A percentile compares a stretch with the other conserved stretches of the same genome.
Conservation (phyloP, 2,888 invertebrate species). For the Aphidoletes aphidimyza region DNA sequence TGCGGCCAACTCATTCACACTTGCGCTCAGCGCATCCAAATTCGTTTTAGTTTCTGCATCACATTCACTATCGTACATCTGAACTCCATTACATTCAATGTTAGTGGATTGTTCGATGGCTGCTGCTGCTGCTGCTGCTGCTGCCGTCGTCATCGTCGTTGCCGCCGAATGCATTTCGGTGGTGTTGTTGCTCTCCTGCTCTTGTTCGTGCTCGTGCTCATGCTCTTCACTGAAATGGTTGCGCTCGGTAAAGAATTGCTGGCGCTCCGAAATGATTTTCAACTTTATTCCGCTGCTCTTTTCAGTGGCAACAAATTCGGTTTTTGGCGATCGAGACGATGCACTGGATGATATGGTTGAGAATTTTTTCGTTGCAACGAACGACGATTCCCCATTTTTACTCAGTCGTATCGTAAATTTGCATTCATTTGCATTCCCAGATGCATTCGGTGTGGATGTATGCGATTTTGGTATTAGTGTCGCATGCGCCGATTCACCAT, state of each 20-base stretch:
- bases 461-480: conserved; percentile 28
- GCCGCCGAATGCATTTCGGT: conserved; percentile 33
- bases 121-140: no score
- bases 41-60: conserved; percentile 41
- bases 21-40: conserved; percentile 6
- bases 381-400: conserved; percentile 53
- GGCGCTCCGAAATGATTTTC: neutral
- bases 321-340: conserved; percentile 1
- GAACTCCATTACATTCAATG: neutral
- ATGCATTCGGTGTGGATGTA: conserved; percentile 10
- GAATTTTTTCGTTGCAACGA: conserved; percentile 52
- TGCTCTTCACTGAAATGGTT: neutral
- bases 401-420: conserved; percentile 45
- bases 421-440: conserved; percentile 53
- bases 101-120: neutral
- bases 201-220: no score
- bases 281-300: neutral
- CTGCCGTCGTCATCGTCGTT: no score
- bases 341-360: neutral
- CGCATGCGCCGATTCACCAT: conserved; percentile 40
- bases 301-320: conserved; percentile 1
- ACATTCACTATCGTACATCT: neutral
- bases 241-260: conserved; percentile 11
- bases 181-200: neutral
- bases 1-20: conserved; percentile 11